Base-by-base conservation (phyloP, 2,113 vertebrate species). In the Thamnaconus septentrionalis region DNA sequence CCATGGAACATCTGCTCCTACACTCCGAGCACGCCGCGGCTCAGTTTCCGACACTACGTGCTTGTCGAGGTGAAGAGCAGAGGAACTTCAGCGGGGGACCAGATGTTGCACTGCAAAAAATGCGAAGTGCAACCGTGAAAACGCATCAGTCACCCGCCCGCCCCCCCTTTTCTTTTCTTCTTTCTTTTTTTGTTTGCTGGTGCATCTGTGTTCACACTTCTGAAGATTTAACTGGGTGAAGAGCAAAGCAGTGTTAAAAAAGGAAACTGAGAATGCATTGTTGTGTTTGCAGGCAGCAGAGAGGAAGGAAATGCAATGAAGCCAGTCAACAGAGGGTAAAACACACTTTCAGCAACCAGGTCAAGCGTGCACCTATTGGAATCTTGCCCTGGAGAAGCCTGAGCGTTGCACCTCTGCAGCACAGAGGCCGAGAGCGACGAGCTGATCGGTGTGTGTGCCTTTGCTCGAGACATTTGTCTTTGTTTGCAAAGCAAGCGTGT, bases 251-350 rank as follows among this genome's bases (percentile, higher is more conserved):
- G 18, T 31, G 60, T 42, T 31, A n/a, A 62, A 58, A 56, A 65
- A 71, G 67, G 73, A 85, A 84, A 80, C 64, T 58, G 65, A 75
- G 81, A 67, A 51, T 3, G 45, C 56, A 65, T 60, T 47, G 60
- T 62, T 73, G 73, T 59, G 51, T 31, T 31, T 66, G 43, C 47
- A 44, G 51, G 63, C n/a, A 46, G 18, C 64, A 66, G 63, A 18
- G 68, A 47, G 55, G 63, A 61, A 87, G 85, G 76, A 87, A 85
- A 66, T 75, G 71, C 76, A 75, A 49, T 78, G 69, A 85, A 74
- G 85, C 77, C 69, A 59, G 78, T 85, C 79, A 79, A 72, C 60
- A 64, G 79, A 85, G 88, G 76, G 75, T 90, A 80, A 91, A 91
- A 91, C 81, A 84, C 81, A 76, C 79, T 85, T 76, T 78, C 58